Evolutionary conservation across 2,113 vertebrate species (phyloP).

Genomic region (Mesembrinibis cayennensis): DNA sequence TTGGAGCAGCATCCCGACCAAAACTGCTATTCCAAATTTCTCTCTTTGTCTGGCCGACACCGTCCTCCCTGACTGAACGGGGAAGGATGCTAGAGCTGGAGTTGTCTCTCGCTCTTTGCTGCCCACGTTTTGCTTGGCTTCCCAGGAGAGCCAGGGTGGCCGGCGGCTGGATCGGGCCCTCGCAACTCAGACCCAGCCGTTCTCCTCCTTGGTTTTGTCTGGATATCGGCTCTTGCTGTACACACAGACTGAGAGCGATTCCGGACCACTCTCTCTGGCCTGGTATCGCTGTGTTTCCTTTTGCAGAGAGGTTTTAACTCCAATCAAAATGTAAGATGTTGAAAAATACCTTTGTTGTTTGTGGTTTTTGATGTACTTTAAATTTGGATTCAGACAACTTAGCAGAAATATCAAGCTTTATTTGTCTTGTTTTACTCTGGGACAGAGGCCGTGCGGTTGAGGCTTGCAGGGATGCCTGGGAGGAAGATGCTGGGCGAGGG

Average conservation of each 20-base stretch:
- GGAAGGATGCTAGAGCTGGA: neutral
- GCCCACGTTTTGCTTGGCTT: neutral
- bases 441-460: rapidly evolving
- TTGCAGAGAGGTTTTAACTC: neutral
- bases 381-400: neutral
- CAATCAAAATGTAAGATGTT: neutral
- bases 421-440: neutral
- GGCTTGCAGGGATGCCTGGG: neutral
- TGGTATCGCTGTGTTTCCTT: rapidly evolving
- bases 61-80: rapidly evolving
- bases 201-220: neutral
- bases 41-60: neutral
- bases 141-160: rapidly evolving
- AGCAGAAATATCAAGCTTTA: rapidly evolving
- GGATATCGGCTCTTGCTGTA: neutral
- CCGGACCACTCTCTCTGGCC: no score
- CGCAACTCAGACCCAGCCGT: rapidly evolving
- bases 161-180: neutral
- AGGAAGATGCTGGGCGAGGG: neutral
- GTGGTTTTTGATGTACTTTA: rapidly evolving
- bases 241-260: neutral
- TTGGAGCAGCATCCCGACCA: rapidly evolving
- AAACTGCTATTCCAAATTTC: neutral
- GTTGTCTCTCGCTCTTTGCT: neutral
- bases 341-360: neutral